Evolutionary conservation across 2,113 vertebrate genomes (phyloP).

Genomic region (Atrichornis clamosus): DNA sequence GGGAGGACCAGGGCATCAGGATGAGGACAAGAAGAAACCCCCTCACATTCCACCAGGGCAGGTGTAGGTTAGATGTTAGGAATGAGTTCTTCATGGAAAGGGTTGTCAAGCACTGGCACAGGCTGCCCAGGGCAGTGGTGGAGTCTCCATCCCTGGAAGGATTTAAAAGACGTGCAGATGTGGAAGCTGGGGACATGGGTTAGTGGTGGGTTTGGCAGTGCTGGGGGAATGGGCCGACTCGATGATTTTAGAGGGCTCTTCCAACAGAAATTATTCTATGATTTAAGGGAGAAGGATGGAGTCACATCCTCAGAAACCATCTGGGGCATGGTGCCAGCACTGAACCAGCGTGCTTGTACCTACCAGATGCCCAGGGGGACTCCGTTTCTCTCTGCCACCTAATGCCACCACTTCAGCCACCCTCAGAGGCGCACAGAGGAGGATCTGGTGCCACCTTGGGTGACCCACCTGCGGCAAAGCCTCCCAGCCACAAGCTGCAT

Average conservation of each 20-base stretch:
- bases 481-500: neutral
- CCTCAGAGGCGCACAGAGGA: neutral
- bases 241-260: neutral
- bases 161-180: neutral
- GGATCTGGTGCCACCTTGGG: neutral
- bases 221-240: neutral
- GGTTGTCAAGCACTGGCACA: neutral
- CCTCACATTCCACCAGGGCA: neutral
- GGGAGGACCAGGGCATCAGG: neutral
- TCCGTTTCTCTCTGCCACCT: neutral
- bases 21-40: rapidly evolving
- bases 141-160: neutral
- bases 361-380: neutral
- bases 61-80: neutral
- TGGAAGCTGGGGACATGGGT: neutral
- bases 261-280: neutral
- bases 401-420: neutral
- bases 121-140: neutral
- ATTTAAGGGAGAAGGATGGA: neutral
- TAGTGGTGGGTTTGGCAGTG: neutral
- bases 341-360: neutral
- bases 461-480: neutral
- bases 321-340: neutral
- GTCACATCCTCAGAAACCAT: neutral
- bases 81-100: neutral